Evolutionary conservation across 2,113 vertebrate species (phyloP), one percentile per base, ranked within the genome.

Genomic region (Colossoma macropomum): DNA sequence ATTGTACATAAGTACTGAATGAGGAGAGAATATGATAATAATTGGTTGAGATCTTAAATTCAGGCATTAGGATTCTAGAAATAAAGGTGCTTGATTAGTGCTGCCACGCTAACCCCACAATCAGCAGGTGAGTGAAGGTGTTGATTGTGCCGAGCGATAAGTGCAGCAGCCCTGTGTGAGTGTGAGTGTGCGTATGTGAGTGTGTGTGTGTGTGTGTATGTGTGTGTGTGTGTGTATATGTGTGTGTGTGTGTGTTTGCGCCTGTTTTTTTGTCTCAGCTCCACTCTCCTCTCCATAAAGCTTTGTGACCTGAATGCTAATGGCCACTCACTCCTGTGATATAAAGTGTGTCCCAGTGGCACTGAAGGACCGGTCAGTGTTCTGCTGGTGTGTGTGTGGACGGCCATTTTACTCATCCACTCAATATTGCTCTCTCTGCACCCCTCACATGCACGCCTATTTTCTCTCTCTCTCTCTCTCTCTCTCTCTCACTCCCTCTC

Each of bases 221-320:
- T 45, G 41, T 45, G 41, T 9, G 41, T 6, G 41, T 45, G 41
- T 45, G 41, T 45, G 41, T 45, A 9, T n/a, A n/a, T n/a, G n/a
- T 76, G 71, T 66, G 45, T 82, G 70, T 82, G 75, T 77, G 54
- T n/a, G n/a, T n/a, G n/a, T n/a, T n/a, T n/a, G n/a, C n/a, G n/a
- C n/a, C n/a, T 50, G 75, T 56, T 25, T 84, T 74, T 81, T 52
- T 41, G 60, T 32, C 66, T 63, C 77, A 87, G 86, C 77, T 77
- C 86, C 87, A 87, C 81, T 73, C 69, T 66, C 75, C 70, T 77
- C 75, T 73, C 75, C 60, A 76, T 23, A 54, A 81, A 80, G 54
- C 66, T 88, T 41, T 91, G 90, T 91, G 91, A 89, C 91, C 89
- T 90, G 92, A 89, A 92, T 93, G 90, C 90, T 92, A 90, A 93